Conservation (phyloP, 2,113 vertebrate genomes). For the Mystacornis crossleyi region DNA sequence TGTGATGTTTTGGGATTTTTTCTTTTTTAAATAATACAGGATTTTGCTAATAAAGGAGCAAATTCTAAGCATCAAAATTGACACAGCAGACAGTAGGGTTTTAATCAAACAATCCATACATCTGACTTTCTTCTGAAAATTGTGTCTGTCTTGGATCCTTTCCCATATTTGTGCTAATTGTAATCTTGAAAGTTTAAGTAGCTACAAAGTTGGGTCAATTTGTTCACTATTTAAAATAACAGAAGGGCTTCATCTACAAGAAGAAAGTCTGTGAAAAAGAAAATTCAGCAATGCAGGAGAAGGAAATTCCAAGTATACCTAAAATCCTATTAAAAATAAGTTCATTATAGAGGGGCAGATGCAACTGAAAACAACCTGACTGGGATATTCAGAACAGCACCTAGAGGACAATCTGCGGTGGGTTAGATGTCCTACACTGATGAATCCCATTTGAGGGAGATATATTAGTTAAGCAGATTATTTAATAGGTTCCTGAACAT, state of each 20-base stretch:
- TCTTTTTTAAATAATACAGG: neutral
- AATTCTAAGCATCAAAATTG: neutral
- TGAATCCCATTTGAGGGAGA: neutral
- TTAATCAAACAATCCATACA: neutral
- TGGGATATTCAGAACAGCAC: neutral
- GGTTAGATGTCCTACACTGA: neutral
- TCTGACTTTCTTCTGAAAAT: neutral
- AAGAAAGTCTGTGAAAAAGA: neutral
- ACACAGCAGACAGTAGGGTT: neutral
- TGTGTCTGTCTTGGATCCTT: neutral
- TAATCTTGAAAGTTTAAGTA: neutral
- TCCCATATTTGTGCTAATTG: neutral
- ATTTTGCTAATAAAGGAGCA: neutral
- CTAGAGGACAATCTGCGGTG: neutral
- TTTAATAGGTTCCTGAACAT: neutral
- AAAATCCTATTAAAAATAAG: neutral
- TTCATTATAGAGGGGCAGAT: neutral
- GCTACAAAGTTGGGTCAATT: neutral
- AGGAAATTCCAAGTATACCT: neutral
- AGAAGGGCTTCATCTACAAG: neutral
- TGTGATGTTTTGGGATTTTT: neutral
- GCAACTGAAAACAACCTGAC: neutral
- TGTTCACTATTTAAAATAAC: neutral
- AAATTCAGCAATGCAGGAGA: neutral
- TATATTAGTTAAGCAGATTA: neutral